Conservation (phyloP, 35 echinoderm and acorn worm species). For the Patiria miniata region DNA sequence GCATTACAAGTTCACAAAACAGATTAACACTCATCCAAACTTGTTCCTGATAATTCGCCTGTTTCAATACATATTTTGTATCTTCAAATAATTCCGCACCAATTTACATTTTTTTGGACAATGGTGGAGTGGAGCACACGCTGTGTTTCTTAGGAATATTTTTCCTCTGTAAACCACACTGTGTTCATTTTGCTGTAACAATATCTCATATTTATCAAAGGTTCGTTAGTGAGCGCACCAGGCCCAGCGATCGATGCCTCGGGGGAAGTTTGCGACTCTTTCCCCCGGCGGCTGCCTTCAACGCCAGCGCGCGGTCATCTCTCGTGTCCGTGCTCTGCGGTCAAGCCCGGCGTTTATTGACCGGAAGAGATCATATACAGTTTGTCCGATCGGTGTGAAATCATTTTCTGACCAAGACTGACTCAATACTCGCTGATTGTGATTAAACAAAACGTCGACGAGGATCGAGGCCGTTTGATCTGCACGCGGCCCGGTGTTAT, state of each 20-base stretch:
- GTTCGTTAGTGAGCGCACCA: constrained; percentile 18
- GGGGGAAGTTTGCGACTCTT: not conserved
- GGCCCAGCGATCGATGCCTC: not conserved
- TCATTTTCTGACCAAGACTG: not conserved
- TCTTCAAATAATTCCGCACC: too few species aligned
- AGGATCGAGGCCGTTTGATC: too few species aligned
- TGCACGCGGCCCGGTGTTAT: too few species aligned
- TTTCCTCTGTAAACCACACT: not conserved
- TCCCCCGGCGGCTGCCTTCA: not conserved
- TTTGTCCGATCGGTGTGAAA: not conserved
- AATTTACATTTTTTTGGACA: too few species aligned
- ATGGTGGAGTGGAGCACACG: too few species aligned
- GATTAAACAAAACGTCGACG: too few species aligned
- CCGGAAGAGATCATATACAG: constrained; percentile 9
- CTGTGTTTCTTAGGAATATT: too few species aligned
- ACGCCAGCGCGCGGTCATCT: constrained; percentile 2
- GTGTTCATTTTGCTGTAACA: not conserved
- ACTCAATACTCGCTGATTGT: not conserved
- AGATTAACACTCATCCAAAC: too few species aligned
- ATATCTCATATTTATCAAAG: constrained; percentile 17
- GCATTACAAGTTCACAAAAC: too few species aligned
- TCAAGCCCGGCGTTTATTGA: not conserved
- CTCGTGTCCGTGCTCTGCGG: not conserved
- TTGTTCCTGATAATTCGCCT: too few species aligned
- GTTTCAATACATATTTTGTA: too few species aligned